Base-by-base conservation (phyloP, 1,140 invertebrate genomes). In the Heliconius hermathena region DNA sequence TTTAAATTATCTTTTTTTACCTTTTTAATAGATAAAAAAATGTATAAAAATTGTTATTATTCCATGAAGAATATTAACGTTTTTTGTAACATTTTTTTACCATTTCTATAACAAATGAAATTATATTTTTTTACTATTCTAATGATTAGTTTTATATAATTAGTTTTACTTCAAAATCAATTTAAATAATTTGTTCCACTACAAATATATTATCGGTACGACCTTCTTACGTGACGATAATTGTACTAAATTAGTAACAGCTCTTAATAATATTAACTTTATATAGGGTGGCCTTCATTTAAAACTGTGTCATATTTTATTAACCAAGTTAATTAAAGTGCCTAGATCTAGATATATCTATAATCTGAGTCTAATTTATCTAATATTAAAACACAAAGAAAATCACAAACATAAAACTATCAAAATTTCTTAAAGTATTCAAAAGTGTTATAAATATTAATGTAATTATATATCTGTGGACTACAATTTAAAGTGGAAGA, bases 371-470 rank as follows among this genome's bases (percentile, higher is more conserved):
- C 11, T 46, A 46, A 46, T 46, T 36, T 36, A 36, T 36, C 6
- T 46, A 46, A 46, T 16, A 46, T 13, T 4, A 16, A 46, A 46
- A 46, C 13, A 16, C 41, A 46, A 16, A 41, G 20, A n/a, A 60
- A 26, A 60, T 60, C 22, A 60, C 57, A 60, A 60, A n/a, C 57
- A 66, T 66, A 16, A 60, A 66, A 66, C 22, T 13, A n/a, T 29
- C 3, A 22, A 70, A 76, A 74, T 29, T 33, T 54, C 22, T 70
- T 49, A 74, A 76, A 57, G 57, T 66, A 71, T 74, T 71, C 72
- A 81, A 75, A 74, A 80, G 78, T 80, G 85, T 91, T 89, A 91
- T 93, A 91, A 93, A 91, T 93, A 92, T 87, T 93, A 93, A 94
- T 90, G 88, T 92, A 93, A 92, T 93, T 92, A 87, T 85, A 87